A percentile compares a stretch with the other conserved stretches of the same genome.
These are phyloP conservation scores for Amniataba percoides DNA, from an alignment of 2,797 vertebrate genomes.

Conservation along the genomic window DNA sequence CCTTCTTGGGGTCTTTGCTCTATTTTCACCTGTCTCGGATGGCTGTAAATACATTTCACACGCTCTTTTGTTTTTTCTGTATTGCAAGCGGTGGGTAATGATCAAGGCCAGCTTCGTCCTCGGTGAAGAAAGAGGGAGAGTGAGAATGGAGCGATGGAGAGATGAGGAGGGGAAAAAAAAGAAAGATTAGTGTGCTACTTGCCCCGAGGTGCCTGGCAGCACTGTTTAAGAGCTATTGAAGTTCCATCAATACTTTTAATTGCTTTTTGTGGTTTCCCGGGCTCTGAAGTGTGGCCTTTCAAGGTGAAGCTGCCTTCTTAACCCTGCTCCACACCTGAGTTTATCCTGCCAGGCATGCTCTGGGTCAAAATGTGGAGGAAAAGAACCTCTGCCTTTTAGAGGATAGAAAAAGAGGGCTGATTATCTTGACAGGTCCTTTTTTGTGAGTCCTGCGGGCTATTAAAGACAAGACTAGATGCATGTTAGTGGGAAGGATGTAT, in stretches of 20 bases:
- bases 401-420: slow-evolving; percentile 38
- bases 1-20: slow-evolving; percentile 22
- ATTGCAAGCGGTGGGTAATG: slow-evolving; percentile 41
- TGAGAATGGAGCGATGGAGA: slow-evolving; percentile 20
- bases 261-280: slow-evolving; percentile 80
- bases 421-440: slow-evolving; percentile 58
- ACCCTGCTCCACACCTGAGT: slow-evolving; percentile 59
- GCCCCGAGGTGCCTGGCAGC: slow-evolving; percentile 78
- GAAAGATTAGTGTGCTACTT: slow-evolving; percentile 69
- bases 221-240: slow-evolving; percentile 84
- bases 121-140: slow-evolving; percentile 20
- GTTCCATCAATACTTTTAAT: slow-evolving; percentile 86
- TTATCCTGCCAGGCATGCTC: slow-evolving; percentile 69
- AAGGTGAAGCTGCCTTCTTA: slow-evolving; percentile 79
- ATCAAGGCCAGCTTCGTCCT: slow-evolving; percentile 46
- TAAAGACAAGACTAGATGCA: slow-evolving; percentile 47
- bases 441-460: slow-evolving; percentile 48
- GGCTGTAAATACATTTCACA: slow-evolving; percentile 51
- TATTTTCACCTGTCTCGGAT: slow-evolving; percentile 10
- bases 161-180: slow-evolving; percentile 29
- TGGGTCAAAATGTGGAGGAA: slow-evolving; percentile 74
- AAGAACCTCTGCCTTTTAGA: slow-evolving; percentile 57
- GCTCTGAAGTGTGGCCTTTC: slow-evolving; percentile 75
- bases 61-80: slow-evolving; percentile 1
- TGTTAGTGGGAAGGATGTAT: slow-evolving; percentile 54